phyloP scores from a whole-genome alignment of 2,888 invertebrate species.

The Agonopterix heracliana region DNA sequence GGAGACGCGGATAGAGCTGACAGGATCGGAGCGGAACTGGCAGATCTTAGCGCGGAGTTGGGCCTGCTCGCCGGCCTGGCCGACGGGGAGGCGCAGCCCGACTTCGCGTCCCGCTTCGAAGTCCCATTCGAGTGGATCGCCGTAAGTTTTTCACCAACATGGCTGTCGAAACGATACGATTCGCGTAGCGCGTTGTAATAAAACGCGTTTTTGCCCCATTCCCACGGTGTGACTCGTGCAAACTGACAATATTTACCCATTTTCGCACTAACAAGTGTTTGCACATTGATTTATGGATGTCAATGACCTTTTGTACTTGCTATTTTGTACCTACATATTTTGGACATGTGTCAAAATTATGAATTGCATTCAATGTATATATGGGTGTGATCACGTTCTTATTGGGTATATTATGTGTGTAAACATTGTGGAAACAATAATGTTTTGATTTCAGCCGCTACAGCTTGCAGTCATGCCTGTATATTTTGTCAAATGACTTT shows the following conservation, averaged over 20 bases:
- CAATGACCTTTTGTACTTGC: constrained; percentile 23
- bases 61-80: constrained; percentile 62
- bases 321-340: constrained; percentile 7
- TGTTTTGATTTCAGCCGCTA: too few relatives aligned
- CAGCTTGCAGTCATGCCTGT: too few relatives aligned
- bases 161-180: constrained; percentile 25
- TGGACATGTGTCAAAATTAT: constrained; percentile 13
- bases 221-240: neutral
- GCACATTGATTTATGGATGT: constrained; percentile 9
- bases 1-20: constrained; percentile 62
- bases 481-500: too few relatives aligned
- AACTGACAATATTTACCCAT: constrained; percentile 16
- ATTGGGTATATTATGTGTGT: neutral
- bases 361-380: too few relatives aligned
- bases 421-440: too few relatives aligned
- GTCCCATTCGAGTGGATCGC: constrained; percentile 32
- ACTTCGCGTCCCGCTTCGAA: constrained; percentile 63
- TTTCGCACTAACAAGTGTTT: neutral
- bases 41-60: constrained; percentile 62
- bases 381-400: neutral
- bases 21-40: constrained; percentile 61
- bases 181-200: neutral
- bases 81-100: constrained; percentile 55
- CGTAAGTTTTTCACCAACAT: constrained; percentile 51
- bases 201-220: neutral